Evolutionary conservation across 92 coral and sea anemone genomes (phyloP), one percentile per base, ranked within the genome.

Genomic region (Epizoanthus ramosus): DNA sequence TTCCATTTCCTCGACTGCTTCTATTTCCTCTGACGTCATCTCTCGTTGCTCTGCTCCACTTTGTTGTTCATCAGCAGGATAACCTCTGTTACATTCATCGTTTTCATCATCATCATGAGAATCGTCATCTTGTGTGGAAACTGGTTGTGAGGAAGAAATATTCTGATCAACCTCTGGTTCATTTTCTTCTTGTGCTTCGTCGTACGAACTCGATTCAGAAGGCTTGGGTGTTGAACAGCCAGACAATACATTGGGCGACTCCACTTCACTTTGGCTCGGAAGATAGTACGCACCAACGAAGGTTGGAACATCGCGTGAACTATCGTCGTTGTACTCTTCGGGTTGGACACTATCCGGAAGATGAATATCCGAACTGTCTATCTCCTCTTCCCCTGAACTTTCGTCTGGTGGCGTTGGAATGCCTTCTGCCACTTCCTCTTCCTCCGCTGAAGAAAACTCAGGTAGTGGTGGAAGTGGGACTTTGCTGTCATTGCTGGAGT

Each of bases 201-300:
- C 19, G 13, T 45, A 19, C 25, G 41, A 61, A 79, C 22, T n/a
- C 47, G 73, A 39, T 69, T 80, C 80, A 23, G 83, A 85, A 60
- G 79, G 43, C 53, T 12, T 56, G n/a, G 13, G n/a, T 25, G 72
- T 47, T 58, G 74, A 86, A 74, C 79, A 43, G 19, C 50, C 68
- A 33, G 79, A 64, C 47, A 9, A 31, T 18, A 50, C 24, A 33
- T 91, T 89, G 7, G 89, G 73, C 3, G 85, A 71, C 37, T 86
- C 90, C 12, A 67, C 75, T 41, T 66, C 83, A 23, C 84, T 85
- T 16, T 33, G 71, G 47, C 43, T 69, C 13, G 97, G 95, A 76
- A 89, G 85, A 77, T 77, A 77, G 72, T 80, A 91, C 72, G 80
- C 93, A 2, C 93, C 97, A 24, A 88, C 79, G 77, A 89, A 93